phyloP scores from a whole-genome alignment of 2,888 invertebrate species.

The Liposcelis brunnea region DNA sequence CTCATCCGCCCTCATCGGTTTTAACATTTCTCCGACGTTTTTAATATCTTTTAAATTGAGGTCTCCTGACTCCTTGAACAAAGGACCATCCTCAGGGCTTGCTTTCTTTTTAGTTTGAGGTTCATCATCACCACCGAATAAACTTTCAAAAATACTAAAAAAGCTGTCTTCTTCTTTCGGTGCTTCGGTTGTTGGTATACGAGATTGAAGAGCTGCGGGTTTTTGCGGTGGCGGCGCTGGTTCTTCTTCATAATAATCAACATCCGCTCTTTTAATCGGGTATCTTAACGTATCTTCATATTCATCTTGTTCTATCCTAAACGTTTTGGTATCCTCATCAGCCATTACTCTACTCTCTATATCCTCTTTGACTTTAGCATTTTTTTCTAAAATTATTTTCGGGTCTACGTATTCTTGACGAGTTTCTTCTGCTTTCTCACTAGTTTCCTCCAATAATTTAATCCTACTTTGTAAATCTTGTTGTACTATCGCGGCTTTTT shows the following conservation, averaged over 20 bases:
- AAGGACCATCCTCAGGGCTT: too few species aligned
- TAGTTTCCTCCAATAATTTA: background rate
- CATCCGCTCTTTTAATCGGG: slow-evolving; percentile 1
- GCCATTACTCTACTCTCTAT: too few species aligned
- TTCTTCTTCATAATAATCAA: slow-evolving; percentile 7
- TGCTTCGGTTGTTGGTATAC: background rate
- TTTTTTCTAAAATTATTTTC: too few species aligned
- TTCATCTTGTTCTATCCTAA: background rate
- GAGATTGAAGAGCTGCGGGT: background rate
- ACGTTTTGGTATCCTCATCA: too few species aligned
- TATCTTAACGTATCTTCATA: background rate
- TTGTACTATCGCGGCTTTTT: slow-evolving; percentile 22
- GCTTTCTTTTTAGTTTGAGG: too few species aligned
- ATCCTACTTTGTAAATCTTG: slow-evolving; percentile 6
- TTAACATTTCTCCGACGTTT: too few species aligned
- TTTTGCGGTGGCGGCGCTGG: background rate
- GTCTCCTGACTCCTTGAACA: too few species aligned
- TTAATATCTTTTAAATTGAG: too few species aligned
- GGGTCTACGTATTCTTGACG: too few species aligned
- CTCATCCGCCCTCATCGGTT: too few species aligned
- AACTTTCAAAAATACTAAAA: slow-evolving; percentile 6
- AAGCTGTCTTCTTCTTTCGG: slow-evolving; percentile 7
- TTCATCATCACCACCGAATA: slow-evolving; percentile 3
- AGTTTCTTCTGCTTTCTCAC: background rate
- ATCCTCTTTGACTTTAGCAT: too few species aligned